These are phyloP conservation scores for Hemaris fuciformis DNA, from an alignment of 2,888 invertebrate genomes.

Conservation along the genomic window DNA sequence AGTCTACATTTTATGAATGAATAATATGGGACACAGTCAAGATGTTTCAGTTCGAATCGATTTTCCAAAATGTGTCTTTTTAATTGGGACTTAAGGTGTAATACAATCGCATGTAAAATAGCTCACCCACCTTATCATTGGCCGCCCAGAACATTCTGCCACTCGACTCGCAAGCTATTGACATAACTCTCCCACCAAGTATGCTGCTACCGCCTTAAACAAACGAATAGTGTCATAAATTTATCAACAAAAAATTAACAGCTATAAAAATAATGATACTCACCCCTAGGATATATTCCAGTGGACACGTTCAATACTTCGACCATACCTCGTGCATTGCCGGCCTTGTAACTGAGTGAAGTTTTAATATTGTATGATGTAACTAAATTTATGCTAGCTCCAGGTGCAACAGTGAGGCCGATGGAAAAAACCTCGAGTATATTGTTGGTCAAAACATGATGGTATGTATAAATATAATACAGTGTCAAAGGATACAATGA, in stretches of 20 bases:
- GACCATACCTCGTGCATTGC: constrained; percentile 87
- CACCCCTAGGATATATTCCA: constrained; percentile 87
- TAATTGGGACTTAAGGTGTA: too few relatives aligned
- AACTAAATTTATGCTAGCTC: too few relatives aligned
- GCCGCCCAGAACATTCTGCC: constrained; percentile 92
- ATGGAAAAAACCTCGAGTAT: too few relatives aligned
- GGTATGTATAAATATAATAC: constrained; percentile 18
- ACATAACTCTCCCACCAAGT: constrained; percentile 83
- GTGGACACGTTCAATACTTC: constrained; percentile 92
- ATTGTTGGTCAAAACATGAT: too few relatives aligned
- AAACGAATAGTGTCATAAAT: too few relatives aligned
- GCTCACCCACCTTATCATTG: constrained; percentile 83
- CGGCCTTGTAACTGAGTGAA: constrained; percentile 74
- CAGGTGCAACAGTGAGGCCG: too few relatives aligned
- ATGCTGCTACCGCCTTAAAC: constrained; percentile 75
- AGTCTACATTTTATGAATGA: too few relatives aligned
- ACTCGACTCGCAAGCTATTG: constrained; percentile 88
- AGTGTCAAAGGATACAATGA: constrained; percentile 87
- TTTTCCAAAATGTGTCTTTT: too few relatives aligned
- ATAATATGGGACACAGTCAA: too few relatives aligned
- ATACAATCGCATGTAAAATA: too few relatives aligned
- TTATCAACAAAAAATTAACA: too few relatives aligned
- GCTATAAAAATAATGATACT: constrained; percentile 19
- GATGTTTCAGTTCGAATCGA: too few relatives aligned
- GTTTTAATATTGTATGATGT: constrained; percentile 18